These are phyloP conservation scores for Sarotherodon lohbergeri DNA, from an alignment of 2,113 vertebrate species.

Conservation along the genomic window DNA sequence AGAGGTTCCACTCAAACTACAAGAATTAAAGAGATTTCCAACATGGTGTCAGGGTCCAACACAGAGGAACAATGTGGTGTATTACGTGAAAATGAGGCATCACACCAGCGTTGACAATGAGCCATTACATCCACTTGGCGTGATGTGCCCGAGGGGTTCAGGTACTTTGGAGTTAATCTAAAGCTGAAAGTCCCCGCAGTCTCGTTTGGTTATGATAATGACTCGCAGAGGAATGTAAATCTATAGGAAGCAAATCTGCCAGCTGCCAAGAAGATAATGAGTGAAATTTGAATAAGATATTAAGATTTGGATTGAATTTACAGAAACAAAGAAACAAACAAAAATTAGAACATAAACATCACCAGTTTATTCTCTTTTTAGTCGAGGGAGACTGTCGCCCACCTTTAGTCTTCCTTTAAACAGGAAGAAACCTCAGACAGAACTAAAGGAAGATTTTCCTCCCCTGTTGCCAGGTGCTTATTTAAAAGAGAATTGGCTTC, in stretches of 20 bases:
- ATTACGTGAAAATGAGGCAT: slow-evolving; percentile 32
- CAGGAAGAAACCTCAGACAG: neutral
- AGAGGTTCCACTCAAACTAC: neutral
- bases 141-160: neutral
- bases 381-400: neutral
- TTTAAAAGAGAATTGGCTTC: neutral
- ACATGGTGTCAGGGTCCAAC: neutral
- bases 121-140: slow-evolving; percentile 1
- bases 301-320: neutral
- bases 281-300: neutral
- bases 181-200: neutral
- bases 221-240: neutral
- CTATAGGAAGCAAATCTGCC: neutral
- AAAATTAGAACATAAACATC: neutral
- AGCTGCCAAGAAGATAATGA: neutral
- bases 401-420: neutral
- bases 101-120: neutral
- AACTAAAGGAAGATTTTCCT: neutral
- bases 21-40: slow-evolving; percentile 28
- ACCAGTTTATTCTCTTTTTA: neutral
- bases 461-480: neutral
- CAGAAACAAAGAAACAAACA: neutral
- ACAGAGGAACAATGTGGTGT: neutral
- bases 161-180: neutral
- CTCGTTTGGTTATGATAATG: too few relatives aligned